Conservation (phyloP, 2,113 vertebrate genomes). For the Aptenodytes patagonicus region DNA sequence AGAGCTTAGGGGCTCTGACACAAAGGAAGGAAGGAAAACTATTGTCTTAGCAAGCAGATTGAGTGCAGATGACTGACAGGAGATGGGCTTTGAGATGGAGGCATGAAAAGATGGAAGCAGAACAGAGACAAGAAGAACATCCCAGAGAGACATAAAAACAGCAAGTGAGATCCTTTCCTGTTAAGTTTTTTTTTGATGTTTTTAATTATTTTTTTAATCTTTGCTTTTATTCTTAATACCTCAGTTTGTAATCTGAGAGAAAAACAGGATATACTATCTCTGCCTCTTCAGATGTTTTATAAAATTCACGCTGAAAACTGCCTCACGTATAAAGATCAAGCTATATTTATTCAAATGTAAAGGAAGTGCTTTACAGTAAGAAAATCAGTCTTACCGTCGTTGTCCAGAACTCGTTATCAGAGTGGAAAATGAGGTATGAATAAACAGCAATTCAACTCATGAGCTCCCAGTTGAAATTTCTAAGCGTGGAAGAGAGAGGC, state of each 20-base stretch:
- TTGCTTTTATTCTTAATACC: background rate
- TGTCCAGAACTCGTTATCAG: background rate
- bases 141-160: background rate
- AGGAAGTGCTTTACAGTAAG: background rate
- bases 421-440: background rate
- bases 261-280: background rate
- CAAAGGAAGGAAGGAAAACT: background rate
- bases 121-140: background rate
- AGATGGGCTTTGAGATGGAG: background rate
- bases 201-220: background rate
- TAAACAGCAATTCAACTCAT: background rate
- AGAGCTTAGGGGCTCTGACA: background rate
- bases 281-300: background rate
- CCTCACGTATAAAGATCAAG: background rate
- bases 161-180: background rate
- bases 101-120: background rate
- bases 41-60: background rate
- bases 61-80: background rate
- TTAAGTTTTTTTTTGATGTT: accelerated
- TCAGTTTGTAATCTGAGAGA: background rate
- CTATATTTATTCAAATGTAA: background rate
- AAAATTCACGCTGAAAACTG: background rate
- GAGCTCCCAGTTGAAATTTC: background rate
- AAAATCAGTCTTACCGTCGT: background rate
- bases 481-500: background rate